A percentile compares a stretch with the other conserved stretches of the same genome.
Evolutionary conservation across 2,797 vertebrate species (phyloP).

Genomic region (Centroberyx gerrardi): DNA sequence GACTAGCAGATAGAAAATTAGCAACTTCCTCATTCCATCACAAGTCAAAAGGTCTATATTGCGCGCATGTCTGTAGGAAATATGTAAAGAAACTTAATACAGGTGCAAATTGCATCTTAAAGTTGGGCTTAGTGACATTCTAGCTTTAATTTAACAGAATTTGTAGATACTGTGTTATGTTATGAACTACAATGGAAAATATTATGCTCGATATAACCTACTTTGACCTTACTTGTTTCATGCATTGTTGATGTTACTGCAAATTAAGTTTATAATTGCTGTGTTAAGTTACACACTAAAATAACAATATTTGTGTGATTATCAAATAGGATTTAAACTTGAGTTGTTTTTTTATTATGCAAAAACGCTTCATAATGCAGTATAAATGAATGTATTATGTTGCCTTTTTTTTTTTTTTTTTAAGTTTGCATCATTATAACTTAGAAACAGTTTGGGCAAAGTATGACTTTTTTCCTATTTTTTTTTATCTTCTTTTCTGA

Average conservation of each 20-base stretch:
- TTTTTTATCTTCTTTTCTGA: background rate
- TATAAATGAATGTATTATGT: background rate
- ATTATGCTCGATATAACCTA: background rate
- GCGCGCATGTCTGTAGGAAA: background rate
- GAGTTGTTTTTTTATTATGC: too few relatives aligned
- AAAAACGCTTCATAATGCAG: background rate
- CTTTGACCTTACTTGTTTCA: too few relatives aligned
- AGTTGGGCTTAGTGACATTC: too few relatives aligned
- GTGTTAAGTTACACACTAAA: background rate
- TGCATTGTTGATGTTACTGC: too few relatives aligned
- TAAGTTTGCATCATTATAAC: background rate
- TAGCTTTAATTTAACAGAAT: too few relatives aligned
- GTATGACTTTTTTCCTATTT: background rate
- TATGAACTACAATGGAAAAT: background rate
- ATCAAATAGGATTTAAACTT: background rate
- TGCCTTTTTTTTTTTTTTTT: background rate
- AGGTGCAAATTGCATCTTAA: too few relatives aligned
- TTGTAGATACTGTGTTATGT: too few relatives aligned
- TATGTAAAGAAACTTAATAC: too few relatives aligned
- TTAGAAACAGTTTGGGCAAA: too few relatives aligned
- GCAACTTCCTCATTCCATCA: background rate
- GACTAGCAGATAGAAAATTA: background rate
- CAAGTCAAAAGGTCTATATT: background rate
- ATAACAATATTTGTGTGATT: background rate
- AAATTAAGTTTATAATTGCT: background rate